Evolutionary conservation across 1,140 invertebrate genomes (phyloP).

Genomic region (Lasioglossum baleicum): DNA sequence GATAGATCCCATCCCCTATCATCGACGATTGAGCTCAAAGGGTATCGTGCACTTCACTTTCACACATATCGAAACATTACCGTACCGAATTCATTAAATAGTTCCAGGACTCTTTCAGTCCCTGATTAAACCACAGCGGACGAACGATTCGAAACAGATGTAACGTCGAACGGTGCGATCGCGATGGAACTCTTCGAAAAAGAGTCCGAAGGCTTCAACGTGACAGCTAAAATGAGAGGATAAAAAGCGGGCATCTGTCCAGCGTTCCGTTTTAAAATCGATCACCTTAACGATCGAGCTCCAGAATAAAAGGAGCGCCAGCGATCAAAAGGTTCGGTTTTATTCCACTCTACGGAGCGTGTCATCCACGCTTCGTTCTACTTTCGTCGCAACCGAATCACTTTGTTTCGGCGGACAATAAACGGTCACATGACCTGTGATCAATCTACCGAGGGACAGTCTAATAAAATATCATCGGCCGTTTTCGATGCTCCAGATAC

Average conservation of each 20-base stretch:
- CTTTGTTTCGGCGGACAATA: conserved; percentile 59
- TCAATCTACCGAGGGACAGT: conserved; percentile 43
- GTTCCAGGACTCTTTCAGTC: no score
- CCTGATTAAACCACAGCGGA: neutral
- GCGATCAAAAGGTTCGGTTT: conserved; percentile 58
- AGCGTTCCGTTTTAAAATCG: conserved; percentile 22
- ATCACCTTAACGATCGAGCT: conserved; percentile 49
- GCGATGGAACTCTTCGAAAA: neutral
- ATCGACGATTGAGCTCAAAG: no score
- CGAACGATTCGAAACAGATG: neutral
- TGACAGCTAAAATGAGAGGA: neutral
- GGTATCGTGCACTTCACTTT: no score
- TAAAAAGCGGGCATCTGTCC: conserved; percentile 8
- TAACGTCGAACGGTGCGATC: neutral
- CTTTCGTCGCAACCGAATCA: conserved; percentile 51
- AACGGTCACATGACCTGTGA: conserved; percentile 47
- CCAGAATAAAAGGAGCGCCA: conserved; percentile 47
- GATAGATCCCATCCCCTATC: no score
- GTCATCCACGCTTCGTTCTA: conserved; percentile 44
- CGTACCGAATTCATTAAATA: no score
- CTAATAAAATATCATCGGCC: conserved; percentile 44
- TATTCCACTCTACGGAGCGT: conserved; percentile 59
- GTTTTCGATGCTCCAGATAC: no score
- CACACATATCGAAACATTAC: no score
- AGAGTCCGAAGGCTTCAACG: neutral